Evolutionary conservation across 2,113 vertebrate genomes (phyloP), one percentile per base, ranked within the genome.

Genomic region (Merops nubicus): DNA sequence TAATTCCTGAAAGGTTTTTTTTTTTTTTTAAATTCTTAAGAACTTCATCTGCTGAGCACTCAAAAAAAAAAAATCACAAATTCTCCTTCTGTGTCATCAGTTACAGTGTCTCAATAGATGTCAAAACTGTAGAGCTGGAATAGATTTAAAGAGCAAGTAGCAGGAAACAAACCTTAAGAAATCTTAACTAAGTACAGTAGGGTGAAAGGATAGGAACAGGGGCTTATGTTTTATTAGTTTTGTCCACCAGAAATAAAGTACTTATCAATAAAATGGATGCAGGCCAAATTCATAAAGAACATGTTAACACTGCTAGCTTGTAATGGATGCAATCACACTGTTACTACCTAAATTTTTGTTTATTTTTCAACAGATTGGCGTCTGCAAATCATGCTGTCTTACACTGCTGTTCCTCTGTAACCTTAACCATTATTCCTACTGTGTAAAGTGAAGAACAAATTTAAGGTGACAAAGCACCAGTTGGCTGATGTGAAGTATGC

Each of bases 401-500:
- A 96, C 81, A 87, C 2, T 76, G 91, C 73, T 16, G 19, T 91
- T 96, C 89, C 85, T 97, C 96, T 80, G 59, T 84, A 96, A 95
- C 97, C 96, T 95, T 95, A 92, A 83, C 97, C 85, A 88, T 93
- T 95, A 97, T 43, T 95, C 96, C 97, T 85, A 94, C 91, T 68
- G 64, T 94, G 95, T 96, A 96, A 98, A 97, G 97, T 97, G 98
- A 98, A 97, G 98, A 95, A 97, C 97, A 96, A 93, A 98, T 95
- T 88, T 97, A 93, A 97, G 97, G 90, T 96, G 96, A 97, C 97
- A 95, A 95, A 95, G 90, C 92, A 96, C 94, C 73, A 93, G 97
- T 92, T 91, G 93, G 98, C 63, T 82, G 95, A 96, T 75, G 81
- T 92, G 97, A 95, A 92, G 97, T 85, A 69, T 40, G 96, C 90